Base-by-base conservation (phyloP, 1,140 invertebrate genomes). In the Orchesella cincta region DNA sequence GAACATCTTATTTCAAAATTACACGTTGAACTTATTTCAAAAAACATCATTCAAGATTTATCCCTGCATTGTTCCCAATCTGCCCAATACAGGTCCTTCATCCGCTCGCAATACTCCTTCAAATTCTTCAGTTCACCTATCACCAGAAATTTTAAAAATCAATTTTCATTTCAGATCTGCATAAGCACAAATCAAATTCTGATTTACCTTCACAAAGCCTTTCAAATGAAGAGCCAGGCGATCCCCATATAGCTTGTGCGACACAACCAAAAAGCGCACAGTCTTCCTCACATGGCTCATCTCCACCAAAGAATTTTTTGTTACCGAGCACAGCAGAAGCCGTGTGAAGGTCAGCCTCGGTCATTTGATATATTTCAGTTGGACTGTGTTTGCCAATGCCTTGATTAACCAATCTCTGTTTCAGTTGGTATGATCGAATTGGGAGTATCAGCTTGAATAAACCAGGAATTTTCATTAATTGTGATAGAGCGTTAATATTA, bases 1-100 rank as follows among this genome's bases (percentile, higher is more conserved):
- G n/a, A n/a, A n/a, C n/a, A n/a, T n/a, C n/a, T n/a, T n/a, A n/a
- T n/a, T n/a, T n/a, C n/a, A n/a, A n/a, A n/a, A n/a, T n/a, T n/a
- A n/a, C n/a, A n/a, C n/a, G n/a, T n/a, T n/a, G n/a, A n/a, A n/a
- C n/a, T n/a, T n/a, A n/a, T n/a, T n/a, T n/a, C n/a, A n/a, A n/a
- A n/a, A n/a, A n/a, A n/a, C n/a, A n/a, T n/a, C n/a, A 46, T 46
- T 57, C 23, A 62, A 18, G 54, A 62, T 28, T n/a, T 12, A n/a
- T 62, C 54, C 8, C 73, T 18, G 31, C 54, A 71, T 20, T 77
- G 1, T 28, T 80, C 79, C 76, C 76, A 80, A 46, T 80, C 79
- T 14, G 73, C 23, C 39, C 74, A 80, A 36, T 54, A 80, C n/a
- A 51, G 46, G 3, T 77, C 76, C 51, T 76, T 80, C 73, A 80